Conservation (phyloP, 2,888 invertebrate genomes). For the Amphipoea oculea region DNA sequence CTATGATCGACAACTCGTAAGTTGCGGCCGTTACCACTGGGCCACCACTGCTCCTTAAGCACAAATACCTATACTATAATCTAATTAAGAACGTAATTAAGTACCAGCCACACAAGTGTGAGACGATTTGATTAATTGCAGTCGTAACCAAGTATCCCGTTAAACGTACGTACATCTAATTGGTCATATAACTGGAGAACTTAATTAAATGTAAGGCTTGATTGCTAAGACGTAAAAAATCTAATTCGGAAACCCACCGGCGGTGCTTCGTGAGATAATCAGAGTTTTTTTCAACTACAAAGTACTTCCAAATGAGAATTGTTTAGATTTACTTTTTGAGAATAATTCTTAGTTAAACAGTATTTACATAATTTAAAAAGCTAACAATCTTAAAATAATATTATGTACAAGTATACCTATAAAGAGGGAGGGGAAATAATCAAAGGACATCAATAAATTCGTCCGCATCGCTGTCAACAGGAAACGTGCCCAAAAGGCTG, state of each 20-base stretch:
- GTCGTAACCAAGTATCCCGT: conserved; percentile 19
- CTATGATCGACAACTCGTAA: no score
- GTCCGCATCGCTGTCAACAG: no score
- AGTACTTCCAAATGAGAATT: conserved; percentile 25
- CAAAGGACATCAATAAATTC: no score
- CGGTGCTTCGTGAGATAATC: conserved; percentile 24
- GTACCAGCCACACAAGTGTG: conserved; percentile 5
- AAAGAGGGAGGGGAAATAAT: no score
- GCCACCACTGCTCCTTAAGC: no score
- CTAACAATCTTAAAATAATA: no score
- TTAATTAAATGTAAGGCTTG: conserved; percentile 34
- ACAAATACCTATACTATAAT: neutral
- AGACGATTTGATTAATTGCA: conserved; percentile 16
- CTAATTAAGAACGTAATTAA: conserved; percentile 25
- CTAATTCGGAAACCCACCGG: conserved; percentile 21
- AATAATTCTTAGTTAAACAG: conserved; percentile 1
- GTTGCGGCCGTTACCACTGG: no score
- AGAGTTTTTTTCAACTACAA: conserved; percentile 35
- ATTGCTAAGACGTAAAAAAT: conserved; percentile 30
- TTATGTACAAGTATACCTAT: no score
- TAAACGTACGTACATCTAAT: conserved; percentile 6
- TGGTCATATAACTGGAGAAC: conserved; percentile 40
- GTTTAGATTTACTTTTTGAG: conserved; percentile 27
- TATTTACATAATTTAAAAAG: no score
- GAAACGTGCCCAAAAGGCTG: no score